Conservation (phyloP, 2,888 invertebrate genomes). For the Acrocyrtus sp. region DNA sequence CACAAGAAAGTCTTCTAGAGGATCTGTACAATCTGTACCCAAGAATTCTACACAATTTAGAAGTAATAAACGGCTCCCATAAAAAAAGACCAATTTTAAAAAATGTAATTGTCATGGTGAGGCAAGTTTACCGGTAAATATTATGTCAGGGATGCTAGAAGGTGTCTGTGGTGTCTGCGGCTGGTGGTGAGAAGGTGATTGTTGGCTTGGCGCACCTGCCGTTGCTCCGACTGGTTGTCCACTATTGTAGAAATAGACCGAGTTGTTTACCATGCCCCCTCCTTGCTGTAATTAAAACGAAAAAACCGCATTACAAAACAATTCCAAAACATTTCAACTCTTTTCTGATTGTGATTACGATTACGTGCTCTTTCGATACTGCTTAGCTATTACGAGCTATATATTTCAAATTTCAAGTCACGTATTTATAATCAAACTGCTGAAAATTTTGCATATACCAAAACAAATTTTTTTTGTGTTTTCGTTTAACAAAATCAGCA, state of each 20-base stretch:
- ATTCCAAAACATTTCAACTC: not conserved
- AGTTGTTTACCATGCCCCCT: constrained; percentile 51
- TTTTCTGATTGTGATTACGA: too few relatives aligned
- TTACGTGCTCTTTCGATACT: too few relatives aligned
- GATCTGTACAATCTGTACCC: constrained; percentile 61
- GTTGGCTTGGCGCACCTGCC: constrained; percentile 56
- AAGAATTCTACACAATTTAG: constrained; percentile 60
- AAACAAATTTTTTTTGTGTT: too few relatives aligned
- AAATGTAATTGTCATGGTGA: too few relatives aligned
- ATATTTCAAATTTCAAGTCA: too few relatives aligned
- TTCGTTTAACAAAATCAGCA: not conserved
- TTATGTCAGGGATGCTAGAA: constrained; percentile 83
- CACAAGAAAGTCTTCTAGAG: constrained; percentile 58
- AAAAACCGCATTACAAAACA: too few relatives aligned
- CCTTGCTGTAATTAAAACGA: constrained; percentile 53
- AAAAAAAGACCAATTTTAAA: too few relatives aligned
- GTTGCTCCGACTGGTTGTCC: constrained; percentile 53
- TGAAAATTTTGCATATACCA: too few relatives aligned
- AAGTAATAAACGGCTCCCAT: constrained; percentile 39
- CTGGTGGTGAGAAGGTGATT: constrained; percentile 66
- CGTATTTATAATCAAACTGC: too few relatives aligned
- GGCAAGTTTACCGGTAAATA: constrained; percentile 78
- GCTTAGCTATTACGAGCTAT: too few relatives aligned
- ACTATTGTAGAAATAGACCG: constrained; percentile 37
- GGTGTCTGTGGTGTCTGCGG: constrained; percentile 80